These are phyloP conservation scores for Sinocyclocheilus anophthalmus DNA, from an alignment of 2,113 vertebrate genomes.

Conservation along the genomic window DNA sequence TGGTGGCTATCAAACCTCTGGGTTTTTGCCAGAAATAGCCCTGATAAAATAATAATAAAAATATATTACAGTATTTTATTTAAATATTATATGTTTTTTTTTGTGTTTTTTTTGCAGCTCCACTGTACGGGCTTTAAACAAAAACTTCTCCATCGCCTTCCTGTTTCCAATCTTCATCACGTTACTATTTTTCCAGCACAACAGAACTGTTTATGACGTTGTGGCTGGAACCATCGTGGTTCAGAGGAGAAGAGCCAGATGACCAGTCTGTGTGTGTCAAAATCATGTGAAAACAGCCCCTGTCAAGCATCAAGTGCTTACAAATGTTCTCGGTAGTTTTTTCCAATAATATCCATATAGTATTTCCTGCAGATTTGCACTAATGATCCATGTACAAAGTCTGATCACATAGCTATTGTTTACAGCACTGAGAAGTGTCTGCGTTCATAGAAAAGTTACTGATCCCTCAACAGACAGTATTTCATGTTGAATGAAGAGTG, in stretches of 20 bases:
- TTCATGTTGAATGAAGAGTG: background rate
- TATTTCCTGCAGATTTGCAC: constrained; percentile 23
- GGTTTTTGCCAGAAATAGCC: too few relatives aligned
- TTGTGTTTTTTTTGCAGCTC: constrained; percentile 77
- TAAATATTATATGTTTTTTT: too few relatives aligned
- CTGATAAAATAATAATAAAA: too few relatives aligned
- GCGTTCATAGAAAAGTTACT: background rate
- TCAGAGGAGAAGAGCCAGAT: constrained; percentile 85
- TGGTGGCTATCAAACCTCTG: too few relatives aligned
- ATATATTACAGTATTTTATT: too few relatives aligned
- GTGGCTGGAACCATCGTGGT: constrained; percentile 96
- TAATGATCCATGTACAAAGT: background rate
- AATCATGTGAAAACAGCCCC: too few relatives aligned
- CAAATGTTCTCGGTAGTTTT: background rate
- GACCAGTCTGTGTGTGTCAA: constrained; percentile 57
- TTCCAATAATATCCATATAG: background rate
- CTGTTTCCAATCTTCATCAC: constrained; percentile 97
- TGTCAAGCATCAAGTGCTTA: background rate
- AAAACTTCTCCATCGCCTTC: constrained; percentile 97
- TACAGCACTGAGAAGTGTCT: background rate
- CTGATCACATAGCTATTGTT: background rate
- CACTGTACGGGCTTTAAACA: constrained; percentile 91
- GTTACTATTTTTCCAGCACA: constrained; percentile 94
- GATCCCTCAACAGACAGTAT: background rate
- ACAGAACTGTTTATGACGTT: constrained; percentile 95